Base-by-base conservation (phyloP, 2,113 vertebrate genomes). In the Cryptotis parvus region DNA sequence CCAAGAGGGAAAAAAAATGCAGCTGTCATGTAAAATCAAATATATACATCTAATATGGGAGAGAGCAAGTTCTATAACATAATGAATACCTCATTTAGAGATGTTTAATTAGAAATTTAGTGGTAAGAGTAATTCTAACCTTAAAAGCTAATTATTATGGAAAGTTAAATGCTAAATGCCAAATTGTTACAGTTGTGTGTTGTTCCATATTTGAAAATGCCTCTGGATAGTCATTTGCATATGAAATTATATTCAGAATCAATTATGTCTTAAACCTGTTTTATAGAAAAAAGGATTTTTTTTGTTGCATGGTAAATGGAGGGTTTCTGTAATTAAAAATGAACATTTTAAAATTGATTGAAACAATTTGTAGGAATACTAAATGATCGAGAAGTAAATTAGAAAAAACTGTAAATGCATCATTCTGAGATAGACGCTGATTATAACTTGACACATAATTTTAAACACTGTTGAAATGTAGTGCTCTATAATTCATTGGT, bases 21-120 rank as follows among this genome's bases (percentile, higher is more conserved):
- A 87, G 39, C 41, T 16, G 1, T 37, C 8, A 33, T 91, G 69
- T 77, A 78, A 83, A 85, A 84, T 81, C 6, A 58, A 55, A 85
- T 84, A 20, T 29, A 85, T 68, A 12, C 45, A 45, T 63, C 27
- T 20, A 69, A 26, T 33, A 75, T 72, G 16, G 77, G 39, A 91
- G 52, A 83, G 39, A 75, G 26, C 22, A 82, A 52, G 9, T 63
- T 75, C 75, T 20, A 0, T 18, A 69, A 24, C 63, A 16, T 85
- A 77, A 82, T 61, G 14, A 18, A 29, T 82, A 75, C 81, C 45
- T 92, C 96, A 95, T 79, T 92, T 96, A 96, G 97, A 55, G 94
- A 95, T 89, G 91, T 97, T 97, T 97, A 97, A 97, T 96, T 97
- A 97, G 92, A 97, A 97, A 94, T 93, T 96, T 97, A 97, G 95